These are phyloP conservation scores for Myiagra hebetior DNA, from an alignment of 2,113 vertebrate species.

Conservation along the genomic window DNA sequence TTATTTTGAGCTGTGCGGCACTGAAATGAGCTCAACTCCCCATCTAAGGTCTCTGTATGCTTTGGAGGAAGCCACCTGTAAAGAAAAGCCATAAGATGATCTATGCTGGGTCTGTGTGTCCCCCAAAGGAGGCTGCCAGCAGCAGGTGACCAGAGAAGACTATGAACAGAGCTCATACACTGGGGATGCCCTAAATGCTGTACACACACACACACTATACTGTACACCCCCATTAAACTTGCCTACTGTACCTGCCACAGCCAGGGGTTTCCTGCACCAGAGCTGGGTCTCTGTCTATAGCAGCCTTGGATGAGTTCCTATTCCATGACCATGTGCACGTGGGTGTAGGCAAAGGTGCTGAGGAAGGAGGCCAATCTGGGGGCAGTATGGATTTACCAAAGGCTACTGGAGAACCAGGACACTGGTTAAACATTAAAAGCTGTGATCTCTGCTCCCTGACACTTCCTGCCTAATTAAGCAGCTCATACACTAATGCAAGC, in stretches of 20 bases:
- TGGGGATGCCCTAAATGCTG: not conserved
- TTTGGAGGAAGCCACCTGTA: conserved; percentile 45
- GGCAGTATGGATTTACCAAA: fast-evolving
- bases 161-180: not conserved
- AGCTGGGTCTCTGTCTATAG: not conserved
- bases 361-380: not conserved
- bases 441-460: fast-evolving
- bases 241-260: fast-evolving
- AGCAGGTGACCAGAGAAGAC: not conserved
- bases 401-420: not conserved
- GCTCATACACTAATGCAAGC: fast-evolving
- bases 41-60: not conserved
- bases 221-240: not conserved
- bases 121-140: not conserved
- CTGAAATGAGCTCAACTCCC: fast-evolving
- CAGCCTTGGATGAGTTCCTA: not conserved
- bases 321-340: fast-evolving
- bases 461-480: not conserved
- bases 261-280: not conserved
- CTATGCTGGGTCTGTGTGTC: not conserved
- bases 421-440: not conserved
- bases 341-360: not conserved
- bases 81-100: not conserved
- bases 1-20: not conserved
- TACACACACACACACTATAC: fast-evolving